Evolutionary conservation across 37 sponge, comb jelly and placozoan genomes (phyloP).

Genomic region (Crambe crambe): DNA sequence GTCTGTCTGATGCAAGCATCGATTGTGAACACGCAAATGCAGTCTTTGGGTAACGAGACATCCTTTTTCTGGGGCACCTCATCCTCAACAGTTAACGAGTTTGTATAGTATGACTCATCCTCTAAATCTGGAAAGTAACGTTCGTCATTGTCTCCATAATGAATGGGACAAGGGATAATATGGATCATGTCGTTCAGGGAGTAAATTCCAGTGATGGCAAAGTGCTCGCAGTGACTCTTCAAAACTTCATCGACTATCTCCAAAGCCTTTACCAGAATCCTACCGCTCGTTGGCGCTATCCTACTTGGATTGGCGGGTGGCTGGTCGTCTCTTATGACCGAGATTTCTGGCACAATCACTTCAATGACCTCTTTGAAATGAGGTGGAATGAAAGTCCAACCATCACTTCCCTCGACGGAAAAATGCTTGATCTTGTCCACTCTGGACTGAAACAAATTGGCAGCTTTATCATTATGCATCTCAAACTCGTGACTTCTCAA

Average conservation of each 20-base stretch:
- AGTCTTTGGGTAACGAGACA: not conserved
- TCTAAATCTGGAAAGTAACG: not conserved
- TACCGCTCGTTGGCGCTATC: constrained; percentile 1
- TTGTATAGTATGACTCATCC: not conserved
- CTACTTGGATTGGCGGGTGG: not conserved
- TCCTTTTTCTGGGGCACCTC: not conserved
- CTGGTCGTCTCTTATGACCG: not conserved
- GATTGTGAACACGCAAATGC: constrained; percentile 32
- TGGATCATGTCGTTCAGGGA: constrained; percentile 38
- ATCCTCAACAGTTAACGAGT: not conserved
- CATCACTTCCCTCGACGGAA: constrained; percentile 6
- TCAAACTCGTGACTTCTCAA: constrained; percentile 33
- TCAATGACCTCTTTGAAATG: constrained; percentile 51
- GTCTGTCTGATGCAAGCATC: constrained; percentile 37
- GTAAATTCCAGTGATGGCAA: constrained; percentile 44
- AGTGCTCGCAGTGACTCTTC: constrained; percentile 63
- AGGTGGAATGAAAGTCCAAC: constrained; percentile 15
- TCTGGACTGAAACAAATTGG: not conserved
- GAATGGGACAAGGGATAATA: constrained; percentile 55
- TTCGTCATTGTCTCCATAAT: constrained; percentile 55
- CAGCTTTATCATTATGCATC: constrained; percentile 1
- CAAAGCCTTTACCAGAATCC: constrained; percentile 45
- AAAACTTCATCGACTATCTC: constrained; percentile 63
- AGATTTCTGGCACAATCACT: constrained; percentile 43
- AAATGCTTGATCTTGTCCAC: constrained; percentile 8